These are phyloP conservation scores for Leptestheria dahalacensis DNA, from an alignment of 1,140 invertebrate species.

Conservation along the genomic window DNA sequence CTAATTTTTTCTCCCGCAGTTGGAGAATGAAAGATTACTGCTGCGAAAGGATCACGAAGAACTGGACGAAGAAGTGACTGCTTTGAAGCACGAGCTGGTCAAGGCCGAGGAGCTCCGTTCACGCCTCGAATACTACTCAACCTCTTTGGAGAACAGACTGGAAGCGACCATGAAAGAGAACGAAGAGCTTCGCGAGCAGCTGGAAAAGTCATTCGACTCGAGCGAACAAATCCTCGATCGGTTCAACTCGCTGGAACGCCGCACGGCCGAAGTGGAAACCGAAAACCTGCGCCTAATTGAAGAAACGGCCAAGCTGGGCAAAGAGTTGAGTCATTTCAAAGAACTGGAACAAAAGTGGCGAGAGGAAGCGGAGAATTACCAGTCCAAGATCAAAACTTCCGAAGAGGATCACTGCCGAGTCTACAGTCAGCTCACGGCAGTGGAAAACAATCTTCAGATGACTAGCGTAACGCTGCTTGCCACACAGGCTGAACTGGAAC, in stretches of 20 bases:
- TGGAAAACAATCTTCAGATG: background rate
- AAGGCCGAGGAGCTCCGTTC: background rate
- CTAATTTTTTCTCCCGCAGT: background rate
- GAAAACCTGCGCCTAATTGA: constrained; percentile 1
- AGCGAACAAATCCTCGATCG: constrained; percentile 1
- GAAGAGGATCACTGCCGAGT: constrained; percentile 1
- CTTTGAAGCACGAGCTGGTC: constrained; percentile 5
- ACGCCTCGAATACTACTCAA: constrained; percentile 4
- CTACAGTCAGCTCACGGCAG: background rate
- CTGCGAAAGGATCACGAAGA: constrained; percentile 1
- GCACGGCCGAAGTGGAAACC: constrained; percentile 1
- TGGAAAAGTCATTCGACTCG: background rate
- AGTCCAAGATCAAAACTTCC: background rate
- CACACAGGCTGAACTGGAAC: background rate
- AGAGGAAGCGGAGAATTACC: background rate
- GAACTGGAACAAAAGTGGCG: background rate
- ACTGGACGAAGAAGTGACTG: constrained; percentile 2
- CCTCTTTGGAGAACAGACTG: background rate
- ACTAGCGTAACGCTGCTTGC: background rate
- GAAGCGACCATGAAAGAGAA: background rate
- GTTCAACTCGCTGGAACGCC: background rate
- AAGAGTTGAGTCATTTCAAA: background rate
- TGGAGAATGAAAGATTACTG: background rate
- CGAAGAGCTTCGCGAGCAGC: background rate
- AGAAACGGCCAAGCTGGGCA: background rate